phyloP scores from a whole-genome alignment of 2,113 vertebrate species.

The Tichodroma muraria region DNA sequence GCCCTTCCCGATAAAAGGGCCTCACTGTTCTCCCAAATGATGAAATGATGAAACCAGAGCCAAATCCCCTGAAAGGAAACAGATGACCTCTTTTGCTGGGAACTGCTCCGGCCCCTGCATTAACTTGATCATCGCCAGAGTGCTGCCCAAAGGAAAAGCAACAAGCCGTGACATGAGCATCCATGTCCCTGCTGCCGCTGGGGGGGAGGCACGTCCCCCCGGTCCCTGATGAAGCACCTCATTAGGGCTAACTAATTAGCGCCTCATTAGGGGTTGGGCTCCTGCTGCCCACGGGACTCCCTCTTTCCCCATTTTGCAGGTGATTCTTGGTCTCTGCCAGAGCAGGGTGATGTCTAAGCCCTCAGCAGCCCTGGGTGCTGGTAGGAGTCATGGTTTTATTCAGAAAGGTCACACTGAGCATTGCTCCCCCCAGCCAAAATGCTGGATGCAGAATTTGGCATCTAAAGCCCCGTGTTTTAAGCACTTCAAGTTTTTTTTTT shows the following conservation, averaged over 20 bases:
- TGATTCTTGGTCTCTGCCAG: background rate
- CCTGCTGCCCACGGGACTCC: background rate
- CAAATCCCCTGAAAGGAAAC: constrained; percentile 57
- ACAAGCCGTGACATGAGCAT: background rate
- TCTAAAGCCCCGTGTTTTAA: background rate
- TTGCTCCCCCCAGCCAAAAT: background rate
- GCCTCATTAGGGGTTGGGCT: rapidly evolving
- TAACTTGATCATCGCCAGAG: background rate
- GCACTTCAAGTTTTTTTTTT: background rate
- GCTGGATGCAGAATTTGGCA: background rate
- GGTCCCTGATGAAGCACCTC: background rate
- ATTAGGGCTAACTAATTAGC: rapidly evolving
- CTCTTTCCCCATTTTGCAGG: background rate
- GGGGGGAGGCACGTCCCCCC: background rate
- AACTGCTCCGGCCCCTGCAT: background rate
- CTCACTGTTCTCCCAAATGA: background rate
- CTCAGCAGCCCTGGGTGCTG: background rate
- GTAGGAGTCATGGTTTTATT: background rate
- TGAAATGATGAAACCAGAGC: constrained; percentile 19
- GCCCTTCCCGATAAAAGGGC: constrained; percentile 31
- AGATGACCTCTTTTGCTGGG: constrained; percentile 57
- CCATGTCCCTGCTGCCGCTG: rapidly evolving
- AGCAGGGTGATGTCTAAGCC: background rate
- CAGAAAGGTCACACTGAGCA: background rate
- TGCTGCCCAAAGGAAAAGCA: background rate